Percentiles rank a stretch among this genome's conserved stretches.
phyloP scores from a whole-genome alignment of 2,113 vertebrate species.

The Paramisgurnus dabryanus region DNA sequence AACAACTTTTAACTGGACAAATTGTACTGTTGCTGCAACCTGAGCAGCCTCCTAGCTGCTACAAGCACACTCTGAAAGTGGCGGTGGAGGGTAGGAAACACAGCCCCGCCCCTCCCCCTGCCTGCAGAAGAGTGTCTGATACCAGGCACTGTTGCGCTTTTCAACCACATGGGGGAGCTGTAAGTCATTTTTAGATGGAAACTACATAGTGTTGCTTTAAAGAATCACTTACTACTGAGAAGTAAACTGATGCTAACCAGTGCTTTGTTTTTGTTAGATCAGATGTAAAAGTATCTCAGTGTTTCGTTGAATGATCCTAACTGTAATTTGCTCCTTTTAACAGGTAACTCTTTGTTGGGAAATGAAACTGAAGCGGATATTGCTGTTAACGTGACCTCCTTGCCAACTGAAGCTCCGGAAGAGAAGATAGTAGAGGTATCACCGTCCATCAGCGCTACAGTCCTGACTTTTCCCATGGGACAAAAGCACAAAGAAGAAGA shows the following conservation, averaged over 20 bases:
- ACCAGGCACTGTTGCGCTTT: too few relatives aligned
- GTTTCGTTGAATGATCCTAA: not conserved
- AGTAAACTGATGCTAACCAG: constrained; percentile 44
- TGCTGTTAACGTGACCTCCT: constrained; percentile 60
- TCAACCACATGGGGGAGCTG: too few relatives aligned
- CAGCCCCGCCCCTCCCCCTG: too few relatives aligned
- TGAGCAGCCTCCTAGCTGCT: too few relatives aligned
- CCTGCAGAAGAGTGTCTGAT: too few relatives aligned
- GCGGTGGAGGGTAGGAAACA: too few relatives aligned
- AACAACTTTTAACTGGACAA: too few relatives aligned
- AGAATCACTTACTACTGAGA: constrained; percentile 63
- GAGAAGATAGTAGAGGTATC: constrained; percentile 55
- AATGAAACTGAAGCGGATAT: constrained; percentile 61
- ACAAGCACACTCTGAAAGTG: too few relatives aligned
- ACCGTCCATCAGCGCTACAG: constrained; percentile 52
- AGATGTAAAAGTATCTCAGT: not conserved
- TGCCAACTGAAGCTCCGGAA: constrained; percentile 60
- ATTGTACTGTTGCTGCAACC: too few relatives aligned
- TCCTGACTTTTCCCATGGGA: constrained; percentile 59
- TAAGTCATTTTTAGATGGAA: too few relatives aligned
- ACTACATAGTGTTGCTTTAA: too few relatives aligned
- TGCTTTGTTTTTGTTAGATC: not conserved
- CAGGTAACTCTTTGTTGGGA: constrained; percentile 56
- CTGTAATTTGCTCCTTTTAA: not conserved
- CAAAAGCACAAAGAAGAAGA: constrained; percentile 64